Percentiles rank a stretch among this genome's conserved stretches.
Evolutionary conservation across 2,888 invertebrate species (phyloP).

Genomic region (Ceriagrion tenellum): DNA sequence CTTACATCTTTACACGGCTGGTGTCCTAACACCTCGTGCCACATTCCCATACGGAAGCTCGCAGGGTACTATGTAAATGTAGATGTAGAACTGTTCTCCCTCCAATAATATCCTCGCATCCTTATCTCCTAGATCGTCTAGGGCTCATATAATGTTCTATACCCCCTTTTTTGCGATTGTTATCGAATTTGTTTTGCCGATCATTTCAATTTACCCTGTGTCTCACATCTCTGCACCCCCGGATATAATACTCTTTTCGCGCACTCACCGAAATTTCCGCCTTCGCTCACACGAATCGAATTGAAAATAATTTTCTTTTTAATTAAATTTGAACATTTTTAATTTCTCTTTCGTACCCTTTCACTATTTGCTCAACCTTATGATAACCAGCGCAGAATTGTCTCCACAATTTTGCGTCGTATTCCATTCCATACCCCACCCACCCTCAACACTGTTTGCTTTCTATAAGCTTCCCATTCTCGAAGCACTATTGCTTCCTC

Average conservation of each 20-base stretch:
- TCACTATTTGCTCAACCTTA: not conserved
- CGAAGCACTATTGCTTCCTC: not conserved
- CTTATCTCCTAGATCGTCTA: too few species aligned
- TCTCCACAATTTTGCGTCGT: not conserved
- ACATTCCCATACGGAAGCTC: too few species aligned
- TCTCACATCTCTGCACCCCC: not conserved
- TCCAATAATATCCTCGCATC: too few species aligned
- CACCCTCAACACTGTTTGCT: not conserved
- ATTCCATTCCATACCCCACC: not conserved
- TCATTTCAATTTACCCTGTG: not conserved
- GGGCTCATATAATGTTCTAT: not conserved
- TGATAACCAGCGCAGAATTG: not conserved
- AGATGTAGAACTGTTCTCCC: too few species aligned
- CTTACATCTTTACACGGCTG: too few species aligned
- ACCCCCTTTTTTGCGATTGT: not conserved
- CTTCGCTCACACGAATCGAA: not conserved
- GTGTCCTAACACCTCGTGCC: too few species aligned
- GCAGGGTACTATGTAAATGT: too few species aligned
- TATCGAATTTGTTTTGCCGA: not conserved
- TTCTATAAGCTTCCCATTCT: not conserved
- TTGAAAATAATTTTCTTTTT: not conserved
- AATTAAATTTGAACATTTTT: not conserved
- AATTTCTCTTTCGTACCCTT: not conserved
- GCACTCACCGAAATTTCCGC: too few species aligned
- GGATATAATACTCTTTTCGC: too few species aligned